A percentile compares a stretch with the other conserved stretches of the same genome.
These are phyloP conservation scores for Heteropelma amictum DNA, from an alignment of 2,888 invertebrate species.

Conservation along the genomic window DNA sequence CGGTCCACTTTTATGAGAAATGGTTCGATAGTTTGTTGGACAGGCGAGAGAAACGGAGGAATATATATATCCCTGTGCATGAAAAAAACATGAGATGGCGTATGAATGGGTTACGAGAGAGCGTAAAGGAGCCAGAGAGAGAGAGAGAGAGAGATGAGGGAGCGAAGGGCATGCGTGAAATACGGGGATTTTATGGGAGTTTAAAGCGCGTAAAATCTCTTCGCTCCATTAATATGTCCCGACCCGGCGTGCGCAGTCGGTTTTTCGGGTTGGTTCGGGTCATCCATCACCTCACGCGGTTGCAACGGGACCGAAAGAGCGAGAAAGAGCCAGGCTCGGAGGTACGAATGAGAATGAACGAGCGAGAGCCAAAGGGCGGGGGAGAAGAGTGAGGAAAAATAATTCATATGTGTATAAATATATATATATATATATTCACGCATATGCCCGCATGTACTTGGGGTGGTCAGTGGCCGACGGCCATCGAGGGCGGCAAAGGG, in stretches of 20 bases:
- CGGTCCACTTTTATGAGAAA: not conserved
- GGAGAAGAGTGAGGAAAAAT: slow-evolving; percentile 42
- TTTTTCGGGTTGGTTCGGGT: slow-evolving; percentile 63
- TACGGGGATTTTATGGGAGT: slow-evolving; percentile 67
- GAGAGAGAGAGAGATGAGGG: not conserved
- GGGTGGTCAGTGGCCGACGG: slow-evolving; percentile 72
- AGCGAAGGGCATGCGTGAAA: slow-evolving; percentile 59
- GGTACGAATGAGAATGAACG: slow-evolving; percentile 2
- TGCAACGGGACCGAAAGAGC: slow-evolving; percentile 37
- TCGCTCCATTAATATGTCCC: slow-evolving; percentile 71
- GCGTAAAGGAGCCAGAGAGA: not conserved
- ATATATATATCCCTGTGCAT: not conserved
- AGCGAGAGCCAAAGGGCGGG: not conserved
- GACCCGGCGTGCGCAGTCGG: slow-evolving; percentile 54
- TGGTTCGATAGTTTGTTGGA: not conserved
- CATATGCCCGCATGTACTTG: slow-evolving; percentile 64
- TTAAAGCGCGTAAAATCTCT: slow-evolving; percentile 75
- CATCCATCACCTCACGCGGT: slow-evolving; percentile 72
- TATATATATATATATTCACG: slow-evolving; percentile 70
- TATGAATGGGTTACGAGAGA: slow-evolving; percentile 31
- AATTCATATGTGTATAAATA: slow-evolving; percentile 42
- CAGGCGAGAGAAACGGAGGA: not conserved
- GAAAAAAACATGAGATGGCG: slow-evolving; percentile 15
- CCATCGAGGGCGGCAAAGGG: slow-evolving; percentile 67
- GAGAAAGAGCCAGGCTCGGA: slow-evolving; percentile 16